Conservation (phyloP, 1,140 invertebrate genomes). For the Leptonema lineaticorne region DNA sequence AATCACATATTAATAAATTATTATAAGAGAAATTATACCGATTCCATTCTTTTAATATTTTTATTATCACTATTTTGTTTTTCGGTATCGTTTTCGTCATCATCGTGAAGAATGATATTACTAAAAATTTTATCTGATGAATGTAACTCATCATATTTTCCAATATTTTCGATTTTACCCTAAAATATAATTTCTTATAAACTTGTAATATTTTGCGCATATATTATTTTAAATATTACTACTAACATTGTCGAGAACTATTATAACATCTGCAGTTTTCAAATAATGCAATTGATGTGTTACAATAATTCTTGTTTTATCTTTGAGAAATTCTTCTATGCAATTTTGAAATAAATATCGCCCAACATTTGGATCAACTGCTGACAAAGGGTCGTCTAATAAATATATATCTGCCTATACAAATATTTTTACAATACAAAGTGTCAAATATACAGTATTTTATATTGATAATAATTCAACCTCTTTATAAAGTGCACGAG, state of each 20-base stretch:
- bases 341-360: slow-evolving; percentile 77
- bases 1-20: no score
- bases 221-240: slow-evolving; percentile 26
- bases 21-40: no score
- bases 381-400: slow-evolving; percentile 79
- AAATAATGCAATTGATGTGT: slow-evolving; percentile 87
- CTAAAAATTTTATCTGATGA: slow-evolving; percentile 66
- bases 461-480: slow-evolving; percentile 39
- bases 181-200: slow-evolving; percentile 42
- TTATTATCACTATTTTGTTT: no score
- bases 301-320: slow-evolving; percentile 77
- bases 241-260: slow-evolving; percentile 71
- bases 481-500: slow-evolving; percentile 55
- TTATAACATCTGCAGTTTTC: slow-evolving; percentile 71
- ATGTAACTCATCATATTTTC: slow-evolving; percentile 59
- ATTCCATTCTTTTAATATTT: no score
- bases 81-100: no score
- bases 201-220: slow-evolving; percentile 44
- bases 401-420: slow-evolving; percentile 72
- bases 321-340: slow-evolving; percentile 66
- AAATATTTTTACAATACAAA: background rate
- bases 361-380: slow-evolving; percentile 80
- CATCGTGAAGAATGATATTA: slow-evolving; percentile 52
- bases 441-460: background rate
- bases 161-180: slow-evolving; percentile 53